These are phyloP conservation scores for Chirona hameri DNA, from an alignment of 2,888 invertebrate genomes.

Conservation along the genomic window DNA sequence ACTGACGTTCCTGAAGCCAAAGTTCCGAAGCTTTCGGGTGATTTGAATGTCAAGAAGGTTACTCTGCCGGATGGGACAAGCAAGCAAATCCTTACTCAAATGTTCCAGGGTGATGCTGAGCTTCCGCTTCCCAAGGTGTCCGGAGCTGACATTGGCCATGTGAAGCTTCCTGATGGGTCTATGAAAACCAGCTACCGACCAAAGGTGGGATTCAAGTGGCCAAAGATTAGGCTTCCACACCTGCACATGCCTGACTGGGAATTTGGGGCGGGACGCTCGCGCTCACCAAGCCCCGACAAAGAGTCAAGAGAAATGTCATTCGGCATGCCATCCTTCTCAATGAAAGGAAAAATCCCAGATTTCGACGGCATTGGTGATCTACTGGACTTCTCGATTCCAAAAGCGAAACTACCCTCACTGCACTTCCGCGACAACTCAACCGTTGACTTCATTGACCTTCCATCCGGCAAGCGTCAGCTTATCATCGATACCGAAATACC, in stretches of 20 bases:
- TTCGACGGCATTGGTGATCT: slow-evolving; percentile 9
- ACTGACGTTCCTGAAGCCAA: not conserved
- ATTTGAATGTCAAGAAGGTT: not conserved
- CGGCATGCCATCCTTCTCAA: not conserved
- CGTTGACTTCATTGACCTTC: not conserved
- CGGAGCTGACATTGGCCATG: not conserved
- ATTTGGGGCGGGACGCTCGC: not conserved
- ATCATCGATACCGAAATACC: not conserved
- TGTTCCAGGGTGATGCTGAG: not conserved
- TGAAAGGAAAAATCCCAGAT: too few relatives aligned
- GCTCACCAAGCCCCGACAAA: not conserved
- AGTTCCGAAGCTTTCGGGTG: not conserved
- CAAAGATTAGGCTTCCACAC: not conserved
- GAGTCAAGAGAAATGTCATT: not conserved
- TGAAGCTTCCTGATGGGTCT: slow-evolving; percentile 1
- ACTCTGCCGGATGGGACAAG: not conserved
- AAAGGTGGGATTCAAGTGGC: not conserved
- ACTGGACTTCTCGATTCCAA: not conserved
- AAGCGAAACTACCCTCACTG: not conserved
- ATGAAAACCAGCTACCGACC: not conserved
- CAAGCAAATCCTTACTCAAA: not conserved
- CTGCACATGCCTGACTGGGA: slow-evolving; percentile 4
- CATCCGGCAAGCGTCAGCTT: not conserved
- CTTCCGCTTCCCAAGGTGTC: not conserved
- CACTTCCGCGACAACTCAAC: not conserved